Evolutionary conservation across 2,888 invertebrate genomes (phyloP), one percentile per base, ranked within the genome.

Genomic region (Troides aeacus): DNA sequence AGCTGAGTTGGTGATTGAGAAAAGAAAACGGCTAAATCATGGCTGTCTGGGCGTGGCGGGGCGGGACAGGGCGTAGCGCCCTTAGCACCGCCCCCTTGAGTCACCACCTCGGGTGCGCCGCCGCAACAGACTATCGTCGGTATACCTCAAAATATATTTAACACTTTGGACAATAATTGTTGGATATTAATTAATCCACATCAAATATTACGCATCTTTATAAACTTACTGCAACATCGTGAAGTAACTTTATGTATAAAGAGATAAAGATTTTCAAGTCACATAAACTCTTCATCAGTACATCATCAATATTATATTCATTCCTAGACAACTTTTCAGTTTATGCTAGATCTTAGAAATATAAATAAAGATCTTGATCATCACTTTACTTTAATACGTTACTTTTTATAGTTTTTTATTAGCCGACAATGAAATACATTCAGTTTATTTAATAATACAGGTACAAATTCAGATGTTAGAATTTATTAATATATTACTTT

Each of bases 21-120:
- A 90, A 90, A 58, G 57, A 90, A 89, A 85, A 87, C 87, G 87
- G 87, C 84, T 88, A 89, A 90, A 88, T 87, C 78, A 87, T 90
- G 88, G 86, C 85, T 84, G 86, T 82, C 76, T 87, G 90, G 91
- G 89, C 88, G 91, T 89, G 77, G 83, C 81, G 84, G 78, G 82
- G 80, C 80, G 79, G 79, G 73, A 74, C 80, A 85, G 88, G 90
- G 90, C 90, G 90, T 88, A 84, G 87, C 88, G 90, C 90, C 90
- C 89, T 88, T 84, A 87, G 90, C 80, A 79, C 83, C 90, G 90
- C 90, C 92, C 89, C 88, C 81, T 81, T 89, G 87, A 88, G 79
- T 88, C 87, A 88, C 80, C 78, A 79, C 69, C 72, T 72, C 82
- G 80, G 80, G 78, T 83, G 86, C 86, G 86, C 83, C 74, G 77